Conservation (phyloP, 1,140 invertebrate genomes). For the Lucilia cuprina region DNA sequence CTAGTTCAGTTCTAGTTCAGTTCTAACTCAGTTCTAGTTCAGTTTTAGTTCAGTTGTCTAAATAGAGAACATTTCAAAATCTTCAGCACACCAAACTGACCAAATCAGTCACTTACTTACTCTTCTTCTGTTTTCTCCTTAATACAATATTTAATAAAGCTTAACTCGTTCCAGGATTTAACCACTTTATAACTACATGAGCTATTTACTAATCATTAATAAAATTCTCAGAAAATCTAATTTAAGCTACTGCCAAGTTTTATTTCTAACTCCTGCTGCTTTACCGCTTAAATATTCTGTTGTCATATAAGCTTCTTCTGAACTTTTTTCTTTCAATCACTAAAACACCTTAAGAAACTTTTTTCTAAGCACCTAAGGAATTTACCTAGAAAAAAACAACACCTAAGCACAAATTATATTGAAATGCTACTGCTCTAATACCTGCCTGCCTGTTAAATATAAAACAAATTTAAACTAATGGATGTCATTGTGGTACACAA, state of each 20-base stretch:
- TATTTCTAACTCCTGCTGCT: background rate
- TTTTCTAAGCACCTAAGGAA: background rate
- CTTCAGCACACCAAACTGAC: too few species aligned
- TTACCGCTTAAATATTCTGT: conserved; percentile 37
- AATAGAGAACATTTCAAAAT: too few species aligned
- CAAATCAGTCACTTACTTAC: too few species aligned
- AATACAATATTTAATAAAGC: background rate
- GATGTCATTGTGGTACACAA: too few species aligned
- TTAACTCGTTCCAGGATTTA: conserved; percentile 23
- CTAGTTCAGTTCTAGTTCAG: too few species aligned
- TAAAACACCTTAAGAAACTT: background rate
- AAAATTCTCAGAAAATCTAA: background rate
- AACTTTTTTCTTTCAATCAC: background rate
- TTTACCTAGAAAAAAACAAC: background rate
- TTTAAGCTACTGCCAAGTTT: background rate
- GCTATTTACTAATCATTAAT: conserved; percentile 23
- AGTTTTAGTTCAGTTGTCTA: too few species aligned
- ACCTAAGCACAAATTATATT: background rate
- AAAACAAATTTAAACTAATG: background rate
- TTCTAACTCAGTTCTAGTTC: too few species aligned
- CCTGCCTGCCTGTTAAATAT: background rate
- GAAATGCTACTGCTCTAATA: background rate
- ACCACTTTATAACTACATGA: background rate
- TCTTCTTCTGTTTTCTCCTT: background rate
- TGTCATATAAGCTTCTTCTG: conserved; percentile 43